Evolutionary conservation across 2,888 invertebrate species (phyloP), one percentile per base, ranked within the genome.

Genomic region (Folsomia manolachei): DNA sequence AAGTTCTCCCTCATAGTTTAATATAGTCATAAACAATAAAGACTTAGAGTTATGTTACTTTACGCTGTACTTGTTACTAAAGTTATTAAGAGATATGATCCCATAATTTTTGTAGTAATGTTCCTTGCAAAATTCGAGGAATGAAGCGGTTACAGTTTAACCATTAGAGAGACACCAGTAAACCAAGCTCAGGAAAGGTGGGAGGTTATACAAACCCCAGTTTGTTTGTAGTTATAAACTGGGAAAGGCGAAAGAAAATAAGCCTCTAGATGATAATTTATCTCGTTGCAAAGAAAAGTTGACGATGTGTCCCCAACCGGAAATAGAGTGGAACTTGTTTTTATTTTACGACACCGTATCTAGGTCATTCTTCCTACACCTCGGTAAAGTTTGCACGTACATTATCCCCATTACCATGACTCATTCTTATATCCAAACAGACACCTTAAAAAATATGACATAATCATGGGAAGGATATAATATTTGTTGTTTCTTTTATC

Each of bases 191-290:
- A 14, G 39, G 39, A 39, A 39, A 39, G 4, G 39, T 39, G 24
- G 21, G 21, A n/a, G n/a, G n/a, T n/a, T n/a, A n/a, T n/a, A n/a
- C n/a, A n/a, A n/a, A n/a, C n/a, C n/a, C n/a, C 25, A 63, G 14
- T 63, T 63, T 23, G 7, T 7, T 7, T 18, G 19, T n/a, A 60
- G 7, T 19, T 21, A 9, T 9, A 21, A n/a, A 60, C 60, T 60
- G 60, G 23, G 60, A 60, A 39, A 39, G 14, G 39, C 4, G 7
- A 39, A 24, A 64, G 27, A 64, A 64, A 25, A 27, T 27, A 60
- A 60, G 64, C 27, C 27, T 64, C 27, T 27, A 64, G 27, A 66
- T 66, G 65, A 66, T 66, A 66, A 66, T 66, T 66, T 66, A 66
- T 66, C 23, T 24, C 18, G 21, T 23, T 52, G 14, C n/a, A n/a